Evolutionary conservation across 2,888 invertebrate genomes (phyloP).

Genomic region (Sminthurides aquaticus): DNA sequence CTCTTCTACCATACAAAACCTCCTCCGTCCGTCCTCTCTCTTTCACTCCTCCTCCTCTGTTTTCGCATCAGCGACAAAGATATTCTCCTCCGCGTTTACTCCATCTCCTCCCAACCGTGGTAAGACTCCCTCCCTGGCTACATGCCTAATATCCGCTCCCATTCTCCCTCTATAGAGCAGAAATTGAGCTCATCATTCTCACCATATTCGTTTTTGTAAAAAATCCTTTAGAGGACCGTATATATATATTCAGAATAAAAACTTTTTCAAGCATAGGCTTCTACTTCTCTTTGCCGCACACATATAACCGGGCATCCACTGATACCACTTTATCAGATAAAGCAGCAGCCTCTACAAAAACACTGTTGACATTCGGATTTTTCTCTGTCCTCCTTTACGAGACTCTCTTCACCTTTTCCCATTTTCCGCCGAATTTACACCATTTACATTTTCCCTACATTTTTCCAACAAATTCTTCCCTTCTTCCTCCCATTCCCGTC

Average conservation of each 20-base stretch:
- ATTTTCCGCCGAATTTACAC: constrained; percentile 15
- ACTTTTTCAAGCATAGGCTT: too few species aligned
- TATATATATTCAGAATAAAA: too few species aligned
- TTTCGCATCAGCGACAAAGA: background rate
- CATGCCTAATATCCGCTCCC: background rate
- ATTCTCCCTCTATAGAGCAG: background rate
- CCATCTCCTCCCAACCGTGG: constrained; percentile 4
- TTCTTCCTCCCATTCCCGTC: background rate
- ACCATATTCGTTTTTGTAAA: too few species aligned
- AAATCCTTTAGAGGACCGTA: too few species aligned
- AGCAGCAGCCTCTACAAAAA: background rate
- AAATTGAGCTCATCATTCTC: background rate
- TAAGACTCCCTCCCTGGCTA: background rate
- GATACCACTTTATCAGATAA: too few species aligned
- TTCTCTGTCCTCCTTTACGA: constrained; percentile 25
- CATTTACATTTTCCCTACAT: constrained; percentile 18
- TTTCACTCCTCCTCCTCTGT: background rate
- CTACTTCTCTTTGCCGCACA: too few species aligned
- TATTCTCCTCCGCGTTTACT: constrained; percentile 2
- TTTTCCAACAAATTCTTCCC: constrained; percentile 1
- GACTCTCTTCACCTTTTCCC: background rate
- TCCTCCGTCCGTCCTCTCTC: too few species aligned
- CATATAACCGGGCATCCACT: too few species aligned
- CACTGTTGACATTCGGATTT: constrained; percentile 34
- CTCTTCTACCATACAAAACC: too few species aligned